phyloP scores from a whole-genome alignment of 2,113 vertebrate species.

The Lipophrys pholis region DNA sequence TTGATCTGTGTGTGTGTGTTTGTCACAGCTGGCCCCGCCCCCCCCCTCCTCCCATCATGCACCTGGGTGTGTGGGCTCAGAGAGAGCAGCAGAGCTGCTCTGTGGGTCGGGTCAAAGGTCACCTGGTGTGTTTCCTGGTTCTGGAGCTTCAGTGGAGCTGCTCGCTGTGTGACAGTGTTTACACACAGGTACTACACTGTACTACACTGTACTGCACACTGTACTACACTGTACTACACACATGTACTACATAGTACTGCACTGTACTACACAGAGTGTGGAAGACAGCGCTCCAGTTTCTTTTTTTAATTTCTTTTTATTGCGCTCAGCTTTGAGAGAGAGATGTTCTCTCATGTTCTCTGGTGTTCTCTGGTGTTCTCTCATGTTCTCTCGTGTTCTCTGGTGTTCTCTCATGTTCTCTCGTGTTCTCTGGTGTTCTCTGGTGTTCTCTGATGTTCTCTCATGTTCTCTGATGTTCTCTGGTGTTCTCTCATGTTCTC shows the following conservation, averaged over 20 bases:
- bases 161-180: conserved; percentile 42
- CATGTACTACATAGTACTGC: neutral
- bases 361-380: too few species aligned
- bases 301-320: too few species aligned
- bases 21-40: conserved; percentile 22
- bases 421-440: too few species aligned
- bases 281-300: too few species aligned
- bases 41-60: conserved; percentile 66
- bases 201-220: neutral
- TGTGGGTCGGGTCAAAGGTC: conserved; percentile 66
- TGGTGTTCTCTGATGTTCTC: too few species aligned
- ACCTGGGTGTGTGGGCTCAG: conserved; percentile 56
- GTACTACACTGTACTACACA: neutral
- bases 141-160: conserved; percentile 73
- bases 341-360: too few species aligned
- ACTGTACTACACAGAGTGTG: too few species aligned
- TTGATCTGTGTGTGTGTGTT: neutral
- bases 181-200: conserved; percentile 39
- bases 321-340: too few species aligned
- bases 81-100: conserved; percentile 1
- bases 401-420: too few species aligned
- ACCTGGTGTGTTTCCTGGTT: conserved; percentile 67
- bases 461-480: too few species aligned
- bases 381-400: too few species aligned
- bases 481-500: too few species aligned